phyloP scores from a whole-genome alignment of 92 coral and sea anemone species.

The Umimayanthus chanpuru region DNA sequence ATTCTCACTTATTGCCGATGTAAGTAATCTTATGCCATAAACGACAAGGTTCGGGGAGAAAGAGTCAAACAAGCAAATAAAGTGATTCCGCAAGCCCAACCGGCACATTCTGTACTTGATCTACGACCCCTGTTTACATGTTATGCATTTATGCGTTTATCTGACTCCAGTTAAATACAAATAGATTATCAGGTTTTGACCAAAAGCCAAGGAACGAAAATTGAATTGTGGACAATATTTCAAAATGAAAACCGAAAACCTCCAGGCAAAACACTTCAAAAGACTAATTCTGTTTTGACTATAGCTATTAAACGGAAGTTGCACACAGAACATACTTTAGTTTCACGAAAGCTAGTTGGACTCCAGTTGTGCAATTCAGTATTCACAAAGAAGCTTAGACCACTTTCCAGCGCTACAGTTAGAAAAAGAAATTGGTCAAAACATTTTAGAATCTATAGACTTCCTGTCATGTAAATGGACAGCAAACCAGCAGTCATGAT shows the following conservation, averaged over 20 bases:
- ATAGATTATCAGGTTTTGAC: too few species aligned
- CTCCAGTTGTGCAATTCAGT: not conserved
- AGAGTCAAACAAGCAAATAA: too few species aligned
- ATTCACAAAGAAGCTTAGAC: not conserved
- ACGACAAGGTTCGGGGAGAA: too few species aligned
- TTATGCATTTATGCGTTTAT: too few species aligned
- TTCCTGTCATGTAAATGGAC: slow-evolving; percentile 5
- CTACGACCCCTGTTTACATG: too few species aligned
- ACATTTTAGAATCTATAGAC: not conserved
- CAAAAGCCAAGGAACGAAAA: not conserved
- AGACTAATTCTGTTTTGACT: not conserved
- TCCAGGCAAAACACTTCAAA: not conserved
- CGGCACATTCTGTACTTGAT: too few species aligned
- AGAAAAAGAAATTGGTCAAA: not conserved
- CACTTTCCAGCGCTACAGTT: too few species aligned
- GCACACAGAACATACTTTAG: not conserved
- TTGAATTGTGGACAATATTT: not conserved
- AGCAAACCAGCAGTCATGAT: slow-evolving; percentile 1
- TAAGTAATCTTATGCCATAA: too few species aligned
- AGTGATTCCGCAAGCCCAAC: too few species aligned
- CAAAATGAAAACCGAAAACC: not conserved
- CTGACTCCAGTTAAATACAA: too few species aligned
- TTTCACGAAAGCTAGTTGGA: not conserved
- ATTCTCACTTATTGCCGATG: too few species aligned
- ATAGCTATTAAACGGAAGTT: not conserved